A percentile compares a stretch with the other conserved stretches of the same genome.
Conservation (phyloP, 2,797 vertebrate species). For the Heteromormyrus szaboi region DNA sequence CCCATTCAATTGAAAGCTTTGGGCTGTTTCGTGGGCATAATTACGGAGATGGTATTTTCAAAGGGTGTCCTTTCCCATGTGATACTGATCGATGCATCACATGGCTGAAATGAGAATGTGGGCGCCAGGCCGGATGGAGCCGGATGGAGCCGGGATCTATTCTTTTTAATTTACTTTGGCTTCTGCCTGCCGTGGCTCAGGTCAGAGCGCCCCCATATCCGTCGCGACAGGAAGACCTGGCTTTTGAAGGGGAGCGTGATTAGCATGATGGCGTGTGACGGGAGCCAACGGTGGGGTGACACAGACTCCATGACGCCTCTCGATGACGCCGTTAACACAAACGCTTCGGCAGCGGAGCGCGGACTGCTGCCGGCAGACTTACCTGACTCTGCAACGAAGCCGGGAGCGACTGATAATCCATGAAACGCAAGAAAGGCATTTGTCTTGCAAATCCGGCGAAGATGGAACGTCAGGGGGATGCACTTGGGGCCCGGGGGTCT, state of each 20-base stretch:
- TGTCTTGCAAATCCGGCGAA: slow-evolving; percentile 30
- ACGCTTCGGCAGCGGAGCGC: background rate
- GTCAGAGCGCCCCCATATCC: background rate
- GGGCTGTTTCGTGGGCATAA: background rate
- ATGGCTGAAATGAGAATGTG: slow-evolving; percentile 23
- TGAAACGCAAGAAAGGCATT: slow-evolving; percentile 37
- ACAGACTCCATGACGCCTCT: background rate
- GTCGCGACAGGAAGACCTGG: background rate
- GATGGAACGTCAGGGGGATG: background rate
- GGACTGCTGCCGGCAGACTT: slow-evolving; percentile 32
- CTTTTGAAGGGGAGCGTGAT: background rate
- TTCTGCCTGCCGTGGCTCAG: background rate
- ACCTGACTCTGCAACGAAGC: slow-evolving; percentile 47
- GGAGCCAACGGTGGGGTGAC: background rate
- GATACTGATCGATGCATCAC: slow-evolving; percentile 34
- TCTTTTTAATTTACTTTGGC: background rate
- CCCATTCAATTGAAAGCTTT: background rate
- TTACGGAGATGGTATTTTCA: background rate
- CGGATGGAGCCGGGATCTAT: background rate
- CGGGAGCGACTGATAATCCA: slow-evolving; percentile 51
- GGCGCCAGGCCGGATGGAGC: background rate
- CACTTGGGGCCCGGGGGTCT: background rate
- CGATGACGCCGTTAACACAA: background rate
- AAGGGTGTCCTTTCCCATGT: background rate
- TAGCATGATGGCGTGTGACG: background rate